Conservation (phyloP, 2,888 invertebrate genomes). For the Melanophora roralis region DNA sequence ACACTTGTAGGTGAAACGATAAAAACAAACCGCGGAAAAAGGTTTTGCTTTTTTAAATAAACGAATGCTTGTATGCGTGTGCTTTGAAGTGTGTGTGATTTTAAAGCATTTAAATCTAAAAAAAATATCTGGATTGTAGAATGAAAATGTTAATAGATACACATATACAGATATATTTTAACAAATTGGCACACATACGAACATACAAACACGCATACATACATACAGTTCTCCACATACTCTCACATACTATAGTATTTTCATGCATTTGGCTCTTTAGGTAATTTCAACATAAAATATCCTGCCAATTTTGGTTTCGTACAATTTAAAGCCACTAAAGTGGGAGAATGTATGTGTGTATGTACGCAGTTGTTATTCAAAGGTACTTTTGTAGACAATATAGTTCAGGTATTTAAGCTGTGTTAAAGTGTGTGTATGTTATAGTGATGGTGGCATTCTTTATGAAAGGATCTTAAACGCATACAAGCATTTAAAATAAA, state of each 20-base stretch:
- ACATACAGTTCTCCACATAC: neutral
- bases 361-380: too few relatives aligned
- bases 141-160: constrained; percentile 26
- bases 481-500: constrained; percentile 30
- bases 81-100: constrained; percentile 28
- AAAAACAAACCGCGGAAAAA: constrained; percentile 26
- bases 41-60: neutral
- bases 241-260: too few relatives aligned
- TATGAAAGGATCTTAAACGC: neutral
- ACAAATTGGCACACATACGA: too few relatives aligned
- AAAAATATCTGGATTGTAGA: neutral
- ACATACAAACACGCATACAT: neutral
- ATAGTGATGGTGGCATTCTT: neutral
- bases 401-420: constrained; percentile 19
- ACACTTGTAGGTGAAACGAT: constrained; percentile 51
- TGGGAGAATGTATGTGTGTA: too few relatives aligned
- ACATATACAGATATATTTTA: constrained; percentile 28
- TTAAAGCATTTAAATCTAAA: neutral
- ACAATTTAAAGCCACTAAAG: constrained; percentile 3
- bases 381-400: too few relatives aligned
- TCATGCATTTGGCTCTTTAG: too few relatives aligned
- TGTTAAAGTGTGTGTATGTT: constrained; percentile 5
- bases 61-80: neutral
- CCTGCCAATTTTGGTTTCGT: constrained; percentile 8
- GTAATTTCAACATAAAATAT: neutral